Evolutionary conservation across 2,113 vertebrate species (phyloP).

Genomic region (Gorsachius goisagi): DNA sequence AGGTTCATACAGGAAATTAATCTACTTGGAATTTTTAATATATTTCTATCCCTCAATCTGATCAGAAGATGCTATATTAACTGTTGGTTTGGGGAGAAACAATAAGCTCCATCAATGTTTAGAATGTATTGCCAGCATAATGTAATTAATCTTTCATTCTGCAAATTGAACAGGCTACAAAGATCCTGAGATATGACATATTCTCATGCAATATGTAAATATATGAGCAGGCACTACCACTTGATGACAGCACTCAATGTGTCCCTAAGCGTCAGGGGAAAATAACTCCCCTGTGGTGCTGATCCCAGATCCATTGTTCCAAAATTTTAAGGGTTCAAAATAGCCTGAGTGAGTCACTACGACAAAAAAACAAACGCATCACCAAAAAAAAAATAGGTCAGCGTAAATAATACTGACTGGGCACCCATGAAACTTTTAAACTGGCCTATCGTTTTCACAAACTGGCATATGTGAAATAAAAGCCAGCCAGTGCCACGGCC

Average conservation of each 20-base stretch:
- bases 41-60: conserved; percentile 73
- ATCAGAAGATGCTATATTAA: conserved; percentile 74
- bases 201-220: conserved; percentile 47
- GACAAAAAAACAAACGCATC: neutral
- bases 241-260: neutral
- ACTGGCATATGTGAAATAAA: conserved; percentile 52
- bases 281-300: neutral
- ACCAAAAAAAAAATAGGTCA: conserved; percentile 47
- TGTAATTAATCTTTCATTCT: conserved; percentile 77
- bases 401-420: conserved; percentile 55
- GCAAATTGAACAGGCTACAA: conserved; percentile 65
- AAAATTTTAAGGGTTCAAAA: neutral
- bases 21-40: conserved; percentile 79
- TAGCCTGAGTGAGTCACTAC: neutral
- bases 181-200: conserved; percentile 64
- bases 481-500: conserved; percentile 6
- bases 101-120: conserved; percentile 57
- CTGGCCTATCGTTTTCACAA: conserved; percentile 65
- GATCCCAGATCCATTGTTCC: conserved; percentile 18
- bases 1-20: conserved; percentile 80
- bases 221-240: conserved; percentile 40
- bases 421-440: conserved; percentile 71
- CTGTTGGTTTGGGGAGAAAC: conserved; percentile 63
- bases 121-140: conserved; percentile 57
- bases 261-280: neutral